These are phyloP conservation scores for Alsophila aescularia DNA, from an alignment of 2,888 invertebrate genomes.

Conservation along the genomic window DNA sequence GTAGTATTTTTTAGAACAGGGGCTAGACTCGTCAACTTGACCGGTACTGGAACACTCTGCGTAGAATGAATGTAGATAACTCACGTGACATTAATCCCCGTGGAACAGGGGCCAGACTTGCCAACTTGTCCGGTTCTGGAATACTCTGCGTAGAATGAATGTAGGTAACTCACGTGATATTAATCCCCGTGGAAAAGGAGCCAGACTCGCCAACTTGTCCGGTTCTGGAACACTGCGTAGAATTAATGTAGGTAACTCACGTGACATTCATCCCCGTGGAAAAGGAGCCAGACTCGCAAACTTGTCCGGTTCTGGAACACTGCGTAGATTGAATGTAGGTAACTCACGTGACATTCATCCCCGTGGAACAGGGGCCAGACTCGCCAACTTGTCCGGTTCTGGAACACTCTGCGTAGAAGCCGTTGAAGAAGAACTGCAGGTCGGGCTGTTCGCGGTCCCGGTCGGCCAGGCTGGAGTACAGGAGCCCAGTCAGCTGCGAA, in stretches of 20 bases:
- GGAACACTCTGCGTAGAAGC: slow-evolving; percentile 84
- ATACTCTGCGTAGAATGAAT: too few species aligned
- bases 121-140: too few species aligned
- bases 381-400: slow-evolving; percentile 67
- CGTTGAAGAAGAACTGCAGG: slow-evolving; percentile 87
- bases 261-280: slow-evolving; percentile 51
- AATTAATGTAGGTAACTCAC: slow-evolving; percentile 45
- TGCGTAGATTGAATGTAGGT: slow-evolving; percentile 61
- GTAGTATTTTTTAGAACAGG: too few species aligned
- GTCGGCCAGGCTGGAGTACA: slow-evolving; percentile 85
- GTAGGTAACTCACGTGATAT: too few species aligned
- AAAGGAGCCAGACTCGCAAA: slow-evolving; percentile 61
- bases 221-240: too few species aligned
- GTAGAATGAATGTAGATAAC: too few species aligned
- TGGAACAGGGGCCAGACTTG: too few species aligned
- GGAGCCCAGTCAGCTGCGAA: slow-evolving; percentile 78
- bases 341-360: slow-evolving; percentile 61
- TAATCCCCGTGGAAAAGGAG: too few species aligned
- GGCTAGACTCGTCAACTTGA: slow-evolving; percentile 58
- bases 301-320: slow-evolving; percentile 69
- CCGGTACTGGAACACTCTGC: slow-evolving; percentile 80
- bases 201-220: too few species aligned
- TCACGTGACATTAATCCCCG: too few species aligned
- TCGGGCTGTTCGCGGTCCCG: slow-evolving; percentile 82
- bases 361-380: slow-evolving; percentile 45